Percentiles rank a stretch among this genome's conserved stretches.
phyloP scores from a whole-genome alignment of 2,888 invertebrate species.

The Dolomedes plantarius region DNA sequence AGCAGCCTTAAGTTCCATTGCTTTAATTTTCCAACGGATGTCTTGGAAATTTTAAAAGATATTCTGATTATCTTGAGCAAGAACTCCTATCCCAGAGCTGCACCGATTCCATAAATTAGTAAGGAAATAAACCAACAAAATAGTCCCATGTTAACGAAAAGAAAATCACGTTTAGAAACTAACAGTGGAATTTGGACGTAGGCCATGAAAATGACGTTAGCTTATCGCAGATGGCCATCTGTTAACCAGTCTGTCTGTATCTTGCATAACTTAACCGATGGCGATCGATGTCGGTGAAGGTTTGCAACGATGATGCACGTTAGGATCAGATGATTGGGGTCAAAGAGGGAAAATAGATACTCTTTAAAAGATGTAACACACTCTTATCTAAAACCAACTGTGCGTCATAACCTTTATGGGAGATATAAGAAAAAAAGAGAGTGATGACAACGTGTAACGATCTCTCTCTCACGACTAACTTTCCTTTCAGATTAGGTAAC shows the following conservation, averaged over 20 bases:
- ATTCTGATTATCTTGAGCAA: no score
- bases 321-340: not conserved
- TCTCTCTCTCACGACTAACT: no score
- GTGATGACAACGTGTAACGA: no score
- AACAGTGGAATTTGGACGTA: not conserved
- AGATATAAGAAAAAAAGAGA: not conserved
- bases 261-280: not conserved
- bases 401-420: not conserved
- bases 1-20: no score
- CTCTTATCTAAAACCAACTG: not conserved
- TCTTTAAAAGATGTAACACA: not conserved
- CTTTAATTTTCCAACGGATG: no score
- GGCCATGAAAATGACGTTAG: not conserved
- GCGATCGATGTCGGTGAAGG: not conserved
- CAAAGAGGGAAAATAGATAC: not conserved
- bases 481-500: no score
- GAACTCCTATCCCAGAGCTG: no score
- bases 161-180: not conserved
- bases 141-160: no score
- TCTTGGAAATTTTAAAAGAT: no score
- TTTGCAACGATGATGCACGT: not conserved
- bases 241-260: not conserved
- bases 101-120: no score
- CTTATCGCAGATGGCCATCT: not conserved
- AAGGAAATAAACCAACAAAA: no score